phyloP scores from a whole-genome alignment of 1,140 invertebrate species.

The Drosophila tani region DNA sequence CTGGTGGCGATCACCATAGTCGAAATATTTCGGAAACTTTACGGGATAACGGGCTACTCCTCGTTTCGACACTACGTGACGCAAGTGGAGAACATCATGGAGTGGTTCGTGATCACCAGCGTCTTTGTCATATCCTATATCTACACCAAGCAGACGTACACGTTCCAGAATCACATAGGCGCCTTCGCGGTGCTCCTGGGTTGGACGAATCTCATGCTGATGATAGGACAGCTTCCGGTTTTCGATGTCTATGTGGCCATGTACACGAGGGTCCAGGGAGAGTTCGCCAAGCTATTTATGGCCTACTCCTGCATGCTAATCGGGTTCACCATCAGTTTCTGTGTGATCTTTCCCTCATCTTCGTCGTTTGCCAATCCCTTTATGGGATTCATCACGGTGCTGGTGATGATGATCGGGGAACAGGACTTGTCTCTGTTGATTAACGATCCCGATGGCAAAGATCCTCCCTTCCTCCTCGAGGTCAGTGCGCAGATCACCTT shows the following conservation, averaged over 20 bases:
- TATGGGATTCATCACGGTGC: constrained; percentile 91
- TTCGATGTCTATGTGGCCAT: constrained; percentile 95
- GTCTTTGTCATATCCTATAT: constrained; percentile 93
- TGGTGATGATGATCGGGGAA: constrained; percentile 96
- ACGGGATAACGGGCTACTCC: constrained; percentile 91
- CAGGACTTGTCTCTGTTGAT: constrained; percentile 89
- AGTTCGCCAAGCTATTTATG: constrained; percentile 93
- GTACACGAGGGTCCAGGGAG: constrained; percentile 93
- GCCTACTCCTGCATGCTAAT: constrained; percentile 93
- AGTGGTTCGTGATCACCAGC: constrained; percentile 93
- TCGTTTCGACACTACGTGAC: constrained; percentile 91
- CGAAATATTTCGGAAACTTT: constrained; percentile 91
- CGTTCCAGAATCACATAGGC: constrained; percentile 90
- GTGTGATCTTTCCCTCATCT: constrained; percentile 93
- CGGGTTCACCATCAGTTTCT: constrained; percentile 94
- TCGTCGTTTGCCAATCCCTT: constrained; percentile 92
- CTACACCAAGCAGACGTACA: constrained; percentile 90
- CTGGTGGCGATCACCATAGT: constrained; percentile 90
- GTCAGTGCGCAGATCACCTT: constrained; percentile 91
- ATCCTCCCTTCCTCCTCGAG: constrained; percentile 88
- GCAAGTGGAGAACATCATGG: constrained; percentile 93
- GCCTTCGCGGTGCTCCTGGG: constrained; percentile 93
- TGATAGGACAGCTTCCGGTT: constrained; percentile 93
- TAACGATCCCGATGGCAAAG: constrained; percentile 88
- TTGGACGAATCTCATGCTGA: constrained; percentile 94